These are phyloP conservation scores for Rhinopithecus roxellana DNA, from an alignment of 2,113 vertebrate genomes.

Conservation along the genomic window DNA sequence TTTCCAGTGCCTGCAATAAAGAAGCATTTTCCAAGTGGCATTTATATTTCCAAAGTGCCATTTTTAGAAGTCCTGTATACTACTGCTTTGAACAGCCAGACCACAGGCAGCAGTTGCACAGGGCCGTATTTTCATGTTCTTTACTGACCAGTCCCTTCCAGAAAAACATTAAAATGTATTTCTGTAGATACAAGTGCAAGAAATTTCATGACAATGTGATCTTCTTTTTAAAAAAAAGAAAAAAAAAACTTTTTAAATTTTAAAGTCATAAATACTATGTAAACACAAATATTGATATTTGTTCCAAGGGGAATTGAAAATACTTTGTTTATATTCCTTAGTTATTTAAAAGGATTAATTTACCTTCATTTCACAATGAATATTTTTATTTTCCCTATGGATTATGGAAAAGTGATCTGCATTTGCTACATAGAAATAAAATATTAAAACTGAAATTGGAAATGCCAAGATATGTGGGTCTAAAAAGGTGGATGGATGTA, in stretches of 20 bases:
- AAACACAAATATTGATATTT: conserved; percentile 8
- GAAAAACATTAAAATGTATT: not conserved
- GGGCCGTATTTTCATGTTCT: not conserved
- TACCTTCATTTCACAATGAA: conserved; percentile 26
- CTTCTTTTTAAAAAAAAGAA: conserved; percentile 6
- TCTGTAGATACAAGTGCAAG: not conserved
- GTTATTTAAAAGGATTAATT: conserved; percentile 53
- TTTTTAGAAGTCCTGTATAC: not conserved
- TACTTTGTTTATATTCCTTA: conserved; percentile 42
- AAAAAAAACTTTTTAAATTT: conserved; percentile 12
- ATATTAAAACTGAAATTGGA: not conserved
- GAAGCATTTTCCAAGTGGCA: not conserved
- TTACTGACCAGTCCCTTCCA: not conserved
- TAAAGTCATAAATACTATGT: not conserved
- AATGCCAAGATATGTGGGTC: not conserved
- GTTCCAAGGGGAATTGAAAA: conserved; percentile 41
- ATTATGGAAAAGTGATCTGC: conserved; percentile 25
- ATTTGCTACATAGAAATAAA: not conserved
- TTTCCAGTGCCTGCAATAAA: not conserved
- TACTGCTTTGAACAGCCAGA: not conserved
- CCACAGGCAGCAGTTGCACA: not conserved
- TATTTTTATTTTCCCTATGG: not conserved
- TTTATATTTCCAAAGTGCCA: not conserved
- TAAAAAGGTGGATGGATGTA: not conserved
- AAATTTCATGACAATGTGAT: conserved; percentile 15